Base-by-base conservation (phyloP, 2,797 vertebrate genomes). In the Hirundo rustica region DNA sequence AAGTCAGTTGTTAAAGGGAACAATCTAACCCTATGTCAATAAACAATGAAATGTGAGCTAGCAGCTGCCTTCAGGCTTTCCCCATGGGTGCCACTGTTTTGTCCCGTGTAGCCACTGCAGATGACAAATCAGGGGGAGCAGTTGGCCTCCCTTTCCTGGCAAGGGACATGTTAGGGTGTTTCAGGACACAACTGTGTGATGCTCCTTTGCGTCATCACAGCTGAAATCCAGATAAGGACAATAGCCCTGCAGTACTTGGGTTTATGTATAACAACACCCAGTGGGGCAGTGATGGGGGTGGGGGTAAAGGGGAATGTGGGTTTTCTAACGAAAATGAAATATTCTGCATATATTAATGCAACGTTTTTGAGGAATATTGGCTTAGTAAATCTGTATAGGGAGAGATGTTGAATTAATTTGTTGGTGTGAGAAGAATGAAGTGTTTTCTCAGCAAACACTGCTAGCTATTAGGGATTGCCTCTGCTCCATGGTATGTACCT, bases 21-120 rank as follows among this genome's bases (percentile, higher is more conserved):
- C 0, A 1, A 0, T 53, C 40, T 75, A 76, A 38, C 16, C 11
- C 42, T 36, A 0, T 73, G 9, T n/a, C 16, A 34, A 2, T 57
- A 53, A 81, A 7, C 8, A 85, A 71, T 36, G 7, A 66, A 65
- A 32, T 15, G 44, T 3, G 7, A 50, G 10, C 17, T 40, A n/a
- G 34, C 11, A 72, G 27, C 54, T 77, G 45, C 57, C 23, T 74
- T 57, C 8, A 30, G 5, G 7, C 21, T 78, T 58, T 82, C 60
- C 25, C 53, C 5, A 5, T 0, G 4, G 16, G 5, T 62, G 17
- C 16, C 25, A 15, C 10, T 88, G 3, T 27, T 47, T 55, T 64
- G 16, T 7, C 19, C 34, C 48, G 79, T 36, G 38, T 22, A 79
- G 77, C 42, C 2, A 2, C 51, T 60, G 40, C 22, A 57, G 48